phyloP scores from a whole-genome alignment of 2,888 invertebrate species.

The Cepaea hortensis region DNA sequence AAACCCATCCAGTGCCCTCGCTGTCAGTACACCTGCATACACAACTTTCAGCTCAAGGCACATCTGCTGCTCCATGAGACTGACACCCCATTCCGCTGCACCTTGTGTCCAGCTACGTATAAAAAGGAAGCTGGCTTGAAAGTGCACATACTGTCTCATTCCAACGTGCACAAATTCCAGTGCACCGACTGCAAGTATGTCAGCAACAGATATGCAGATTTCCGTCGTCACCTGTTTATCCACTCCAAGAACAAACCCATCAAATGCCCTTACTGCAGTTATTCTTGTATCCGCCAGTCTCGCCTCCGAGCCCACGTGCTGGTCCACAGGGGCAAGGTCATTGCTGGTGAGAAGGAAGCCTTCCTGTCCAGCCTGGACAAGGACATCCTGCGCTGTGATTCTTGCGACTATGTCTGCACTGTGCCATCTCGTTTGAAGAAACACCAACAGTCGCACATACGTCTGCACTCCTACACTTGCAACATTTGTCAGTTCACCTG shows the following conservation, averaged over 20 bases:
- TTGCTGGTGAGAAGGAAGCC: background rate
- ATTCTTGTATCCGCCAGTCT: constrained; percentile 45
- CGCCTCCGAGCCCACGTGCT: constrained; percentile 43
- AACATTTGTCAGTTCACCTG: constrained; percentile 19
- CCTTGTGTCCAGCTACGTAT: constrained; percentile 37
- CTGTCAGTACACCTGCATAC: constrained; percentile 49
- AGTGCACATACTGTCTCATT: constrained; percentile 41
- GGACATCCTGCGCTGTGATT: constrained; percentile 30
- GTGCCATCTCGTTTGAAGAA: constrained; percentile 33
- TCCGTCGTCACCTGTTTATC: constrained; percentile 39
- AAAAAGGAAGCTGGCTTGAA: constrained; percentile 47
- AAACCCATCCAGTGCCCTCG: constrained; percentile 44
- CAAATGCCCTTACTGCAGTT: constrained; percentile 43
- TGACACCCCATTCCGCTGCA: constrained; percentile 34
- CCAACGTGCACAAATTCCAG: constrained; percentile 37
- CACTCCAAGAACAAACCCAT: constrained; percentile 44
- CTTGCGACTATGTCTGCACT: constrained; percentile 43
- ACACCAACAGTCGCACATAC: constrained; percentile 36
- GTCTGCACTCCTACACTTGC: constrained; percentile 23
- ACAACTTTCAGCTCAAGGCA: constrained; percentile 47
- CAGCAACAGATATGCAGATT: constrained; percentile 44
- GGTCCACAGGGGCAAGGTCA: constrained; percentile 26
- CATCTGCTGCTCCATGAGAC: constrained; percentile 43
- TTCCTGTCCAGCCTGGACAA: constrained; percentile 28
- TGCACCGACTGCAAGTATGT: constrained; percentile 36